These are phyloP conservation scores for Cryptomyrus ogoouensis DNA, from an alignment of 2,113 vertebrate species.

Conservation along the genomic window DNA sequence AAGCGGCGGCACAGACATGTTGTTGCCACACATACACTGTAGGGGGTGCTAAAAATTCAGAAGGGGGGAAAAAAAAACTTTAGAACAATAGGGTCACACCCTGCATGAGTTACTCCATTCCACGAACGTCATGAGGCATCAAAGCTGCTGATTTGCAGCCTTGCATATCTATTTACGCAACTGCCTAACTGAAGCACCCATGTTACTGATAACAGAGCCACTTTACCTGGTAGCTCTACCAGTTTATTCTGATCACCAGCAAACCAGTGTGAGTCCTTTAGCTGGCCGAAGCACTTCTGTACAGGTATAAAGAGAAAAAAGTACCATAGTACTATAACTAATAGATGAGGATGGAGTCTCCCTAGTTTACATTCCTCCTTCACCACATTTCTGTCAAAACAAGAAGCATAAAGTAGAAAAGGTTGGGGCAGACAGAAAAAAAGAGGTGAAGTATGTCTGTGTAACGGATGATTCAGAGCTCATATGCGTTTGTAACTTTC, in stretches of 20 bases:
- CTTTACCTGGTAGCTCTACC: background rate
- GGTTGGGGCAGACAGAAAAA: background rate
- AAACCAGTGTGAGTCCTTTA: background rate
- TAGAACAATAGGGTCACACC: background rate
- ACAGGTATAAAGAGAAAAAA: background rate
- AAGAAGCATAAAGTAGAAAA: background rate
- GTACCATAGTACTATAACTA: background rate
- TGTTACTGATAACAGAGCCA: background rate
- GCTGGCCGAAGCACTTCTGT: background rate
- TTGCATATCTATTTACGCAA: background rate
- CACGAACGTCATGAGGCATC: background rate
- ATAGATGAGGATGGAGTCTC: background rate
- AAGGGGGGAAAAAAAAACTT: background rate
- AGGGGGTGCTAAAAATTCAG: constrained; percentile 56
- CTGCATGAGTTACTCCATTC: background rate
- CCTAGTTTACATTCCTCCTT: background rate
- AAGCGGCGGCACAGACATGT: constrained; percentile 99
- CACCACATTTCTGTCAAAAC: background rate
- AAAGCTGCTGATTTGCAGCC: background rate
- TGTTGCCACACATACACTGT: constrained; percentile 99
- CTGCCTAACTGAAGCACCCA: background rate
- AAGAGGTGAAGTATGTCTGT: background rate
- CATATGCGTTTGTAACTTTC: background rate
- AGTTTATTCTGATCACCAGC: background rate
- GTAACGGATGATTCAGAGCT: background rate